Evolutionary conservation across 2,113 vertebrate species (phyloP).

Genomic region (Oriolus oriolus): DNA sequence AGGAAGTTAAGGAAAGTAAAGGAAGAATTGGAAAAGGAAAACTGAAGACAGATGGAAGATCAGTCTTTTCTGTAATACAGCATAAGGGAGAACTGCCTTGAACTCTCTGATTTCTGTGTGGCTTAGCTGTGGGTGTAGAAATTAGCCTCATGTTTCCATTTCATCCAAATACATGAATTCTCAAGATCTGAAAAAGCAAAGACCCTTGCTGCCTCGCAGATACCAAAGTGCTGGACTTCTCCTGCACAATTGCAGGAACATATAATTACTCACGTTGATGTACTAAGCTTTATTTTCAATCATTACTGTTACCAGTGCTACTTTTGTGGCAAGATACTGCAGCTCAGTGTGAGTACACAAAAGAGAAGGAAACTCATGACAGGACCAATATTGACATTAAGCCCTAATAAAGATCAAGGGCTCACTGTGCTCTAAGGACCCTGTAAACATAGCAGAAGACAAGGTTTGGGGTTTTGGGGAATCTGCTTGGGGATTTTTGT

Average conservation of each 20-base stretch:
- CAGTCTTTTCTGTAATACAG: not conserved
- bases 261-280: rapidly evolving
- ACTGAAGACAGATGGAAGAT: not conserved
- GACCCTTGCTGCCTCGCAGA: not conserved
- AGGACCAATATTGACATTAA: not conserved
- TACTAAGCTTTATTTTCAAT: not conserved
- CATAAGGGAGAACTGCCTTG: not conserved
- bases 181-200: not conserved
- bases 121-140: not conserved
- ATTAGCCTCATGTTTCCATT: not conserved
- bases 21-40: not conserved
- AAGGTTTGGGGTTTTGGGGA: not conserved
- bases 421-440: not conserved
- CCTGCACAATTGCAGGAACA: not conserved
- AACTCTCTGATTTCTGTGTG: not conserved
- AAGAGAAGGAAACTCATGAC: not conserved
- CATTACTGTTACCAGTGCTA: not conserved
- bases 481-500: not conserved
- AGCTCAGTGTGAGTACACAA: not conserved
- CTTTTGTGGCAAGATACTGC: not conserved
- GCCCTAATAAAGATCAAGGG: not conserved
- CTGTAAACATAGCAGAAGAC: not conserved
- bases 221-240: not conserved
- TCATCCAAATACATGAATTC: not conserved
- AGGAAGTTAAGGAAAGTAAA: not conserved